phyloP scores from a whole-genome alignment of 2,888 invertebrate genomes.

The Dendrolimus pini region DNA sequence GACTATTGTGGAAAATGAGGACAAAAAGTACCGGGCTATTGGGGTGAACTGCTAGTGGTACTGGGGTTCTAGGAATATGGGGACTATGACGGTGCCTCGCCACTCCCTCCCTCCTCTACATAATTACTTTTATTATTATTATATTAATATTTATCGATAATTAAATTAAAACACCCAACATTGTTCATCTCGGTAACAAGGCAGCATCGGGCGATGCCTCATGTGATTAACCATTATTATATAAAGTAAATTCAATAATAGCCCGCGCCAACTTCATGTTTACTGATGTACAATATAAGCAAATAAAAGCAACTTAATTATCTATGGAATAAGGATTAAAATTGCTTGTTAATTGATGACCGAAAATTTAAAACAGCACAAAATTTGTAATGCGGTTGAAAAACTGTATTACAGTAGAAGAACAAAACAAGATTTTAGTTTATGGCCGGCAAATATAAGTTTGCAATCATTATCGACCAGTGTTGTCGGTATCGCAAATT shows the following conservation, averaged over 20 bases:
- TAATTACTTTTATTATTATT: no score
- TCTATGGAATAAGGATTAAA: conserved; percentile 22
- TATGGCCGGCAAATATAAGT: conserved; percentile 15
- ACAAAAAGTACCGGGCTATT: no score
- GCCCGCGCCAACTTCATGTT: conserved; percentile 64
- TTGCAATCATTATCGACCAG: conserved; percentile 30
- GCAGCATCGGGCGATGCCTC: conserved; percentile 66
- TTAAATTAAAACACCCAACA: conserved; percentile 18
- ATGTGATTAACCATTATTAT: conserved; percentile 74
- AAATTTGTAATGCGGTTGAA: conserved; percentile 2
- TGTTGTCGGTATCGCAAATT: conserved; percentile 65
- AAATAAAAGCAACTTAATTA: conserved; percentile 27
- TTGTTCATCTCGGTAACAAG: conserved; percentile 58
- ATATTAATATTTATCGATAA: not conserved
- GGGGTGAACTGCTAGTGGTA: no score
- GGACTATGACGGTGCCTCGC: no score
- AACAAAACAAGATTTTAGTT: not conserved
- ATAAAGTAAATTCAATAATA: conserved; percentile 77
- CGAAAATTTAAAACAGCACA: conserved; percentile 20
- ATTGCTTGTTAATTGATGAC: conserved; percentile 15
- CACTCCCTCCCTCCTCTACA: no score
- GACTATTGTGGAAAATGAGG: no score
- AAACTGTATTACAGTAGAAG: not conserved
- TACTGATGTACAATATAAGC: conserved; percentile 37
- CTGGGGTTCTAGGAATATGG: no score